Conservation (phyloP, 1,140 invertebrate species). For the Brachionus paranguensis region DNA sequence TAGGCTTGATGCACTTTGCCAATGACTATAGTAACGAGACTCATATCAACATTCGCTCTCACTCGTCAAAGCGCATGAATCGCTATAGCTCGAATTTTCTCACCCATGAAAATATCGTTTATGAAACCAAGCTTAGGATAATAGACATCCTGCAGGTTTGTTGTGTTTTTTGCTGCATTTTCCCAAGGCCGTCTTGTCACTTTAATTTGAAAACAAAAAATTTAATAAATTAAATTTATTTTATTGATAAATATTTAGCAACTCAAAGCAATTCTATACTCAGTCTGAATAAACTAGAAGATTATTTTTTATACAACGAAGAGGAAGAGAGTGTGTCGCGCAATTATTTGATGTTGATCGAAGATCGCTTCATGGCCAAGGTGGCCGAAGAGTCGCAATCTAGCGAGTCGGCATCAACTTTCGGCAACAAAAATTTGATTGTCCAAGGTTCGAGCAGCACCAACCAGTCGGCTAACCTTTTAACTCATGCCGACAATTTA, state of each 20-base stretch:
- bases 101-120: conserved; percentile 60
- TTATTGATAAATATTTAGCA: neutral
- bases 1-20: conserved; percentile 48
- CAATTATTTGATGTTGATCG: conserved; percentile 13
- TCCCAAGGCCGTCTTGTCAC: neutral
- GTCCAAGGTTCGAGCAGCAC: neutral
- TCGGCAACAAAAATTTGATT: neutral
- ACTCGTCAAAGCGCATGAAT: conserved; percentile 69
- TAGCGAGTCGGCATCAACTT: neutral
- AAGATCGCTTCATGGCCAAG: neutral
- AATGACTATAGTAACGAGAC: conserved; percentile 53
- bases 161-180: neutral
- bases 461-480: neutral
- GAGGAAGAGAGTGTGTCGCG: conserved; percentile 21
- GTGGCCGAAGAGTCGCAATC: neutral
- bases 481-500: conserved; percentile 30
- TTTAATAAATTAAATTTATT: neutral
- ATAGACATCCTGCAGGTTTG: conserved; percentile 88
- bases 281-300: neutral
- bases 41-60: conserved; percentile 55
- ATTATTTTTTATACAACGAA: conserved; percentile 33
- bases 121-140: conserved; percentile 95
- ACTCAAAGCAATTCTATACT: neutral
- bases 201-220: neutral
- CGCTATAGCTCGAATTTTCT: conserved; percentile 56